Evolutionary conservation across 2,113 vertebrate species (phyloP), one percentile per base, ranked within the genome.

Genomic region (Cervus canadensis): DNA sequence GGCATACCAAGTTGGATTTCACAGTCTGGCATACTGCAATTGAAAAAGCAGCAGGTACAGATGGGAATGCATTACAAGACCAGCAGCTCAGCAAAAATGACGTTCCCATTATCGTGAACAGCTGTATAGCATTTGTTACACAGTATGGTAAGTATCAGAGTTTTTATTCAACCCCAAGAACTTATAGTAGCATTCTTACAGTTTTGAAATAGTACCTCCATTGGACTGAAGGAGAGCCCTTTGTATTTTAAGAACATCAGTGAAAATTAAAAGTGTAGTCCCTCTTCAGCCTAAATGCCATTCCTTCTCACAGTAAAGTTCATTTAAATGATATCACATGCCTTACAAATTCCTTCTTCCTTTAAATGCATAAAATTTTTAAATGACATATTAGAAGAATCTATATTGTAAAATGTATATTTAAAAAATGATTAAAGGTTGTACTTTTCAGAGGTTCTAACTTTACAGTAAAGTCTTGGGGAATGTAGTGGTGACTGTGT

Each of bases 31-130:
- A 99, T 98, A 98, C 99, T 30, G 99, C 99, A 98, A 99, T 99
- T 98, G 99, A 99, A 91, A 99, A 99, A 99, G 99, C 99, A 98
- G 99, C 99, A 64, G 99, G 99, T 98, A 99, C 99, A 97, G 99
- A 99, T 98, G 99, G 99, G 82, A 99, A 98, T 90, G 99, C 99
- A 14, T 99, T 99, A 83, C 98, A 99, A 97, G 99, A 99, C 98
- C 99, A 99, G 98, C 99, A 99, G 99, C 99, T 99, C 98, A 99
- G 99, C 98, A 99, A 99, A 99, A 99, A 99, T 30, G 99, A 99
- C 79, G 98, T 99, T 92, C 99, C 99, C 59, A 99, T 99, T 97
- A 99, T 99, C 30, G 98, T 99, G 87, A 99, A 99, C 99, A 99
- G 99, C 99, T 99, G 99, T 98, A 99, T 99, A 97, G 99, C 99